Conservation (phyloP, 64 coral and sea anemone species). For the Pocillopora damicornis region DNA sequence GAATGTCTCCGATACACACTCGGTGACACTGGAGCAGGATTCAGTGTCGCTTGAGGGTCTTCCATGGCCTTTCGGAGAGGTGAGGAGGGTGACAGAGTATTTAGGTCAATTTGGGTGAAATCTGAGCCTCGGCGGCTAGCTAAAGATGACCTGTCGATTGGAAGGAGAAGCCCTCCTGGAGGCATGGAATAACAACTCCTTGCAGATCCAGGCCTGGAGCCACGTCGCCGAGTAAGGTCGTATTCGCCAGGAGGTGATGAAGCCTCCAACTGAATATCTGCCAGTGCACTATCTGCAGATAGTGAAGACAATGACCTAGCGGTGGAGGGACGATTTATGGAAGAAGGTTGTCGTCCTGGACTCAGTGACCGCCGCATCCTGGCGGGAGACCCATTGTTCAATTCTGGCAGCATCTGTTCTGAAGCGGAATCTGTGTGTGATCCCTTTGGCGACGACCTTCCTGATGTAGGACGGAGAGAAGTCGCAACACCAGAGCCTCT, state of each 20-base stretch:
- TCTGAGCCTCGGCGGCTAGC: constrained; percentile 14
- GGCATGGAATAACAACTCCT: not conserved
- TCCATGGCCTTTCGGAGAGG: constrained; percentile 23
- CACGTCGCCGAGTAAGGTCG: not conserved
- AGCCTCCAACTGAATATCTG: constrained; percentile 1
- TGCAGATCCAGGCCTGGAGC: constrained; percentile 1
- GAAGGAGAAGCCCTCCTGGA: not conserved
- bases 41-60: constrained; percentile 35
- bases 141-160: not conserved
- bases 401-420: constrained; percentile 12
- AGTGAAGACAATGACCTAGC: not conserved
- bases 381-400: constrained; percentile 1
- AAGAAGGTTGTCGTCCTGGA: not conserved
- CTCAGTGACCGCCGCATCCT: constrained; percentile 9
- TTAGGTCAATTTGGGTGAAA: constrained; percentile 12
- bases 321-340: constrained; percentile 4
- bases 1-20: constrained; percentile 8
- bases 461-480: not conserved
- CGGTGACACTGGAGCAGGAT: constrained; percentile 17
- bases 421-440: not conserved
- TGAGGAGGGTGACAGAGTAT: constrained; percentile 3
- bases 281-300: not conserved
- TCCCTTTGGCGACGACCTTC: not conserved
- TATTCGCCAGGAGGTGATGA: not conserved
- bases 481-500: not conserved